Conservation (phyloP, 1,140 invertebrate species). For the Drosophila hydei region DNA sequence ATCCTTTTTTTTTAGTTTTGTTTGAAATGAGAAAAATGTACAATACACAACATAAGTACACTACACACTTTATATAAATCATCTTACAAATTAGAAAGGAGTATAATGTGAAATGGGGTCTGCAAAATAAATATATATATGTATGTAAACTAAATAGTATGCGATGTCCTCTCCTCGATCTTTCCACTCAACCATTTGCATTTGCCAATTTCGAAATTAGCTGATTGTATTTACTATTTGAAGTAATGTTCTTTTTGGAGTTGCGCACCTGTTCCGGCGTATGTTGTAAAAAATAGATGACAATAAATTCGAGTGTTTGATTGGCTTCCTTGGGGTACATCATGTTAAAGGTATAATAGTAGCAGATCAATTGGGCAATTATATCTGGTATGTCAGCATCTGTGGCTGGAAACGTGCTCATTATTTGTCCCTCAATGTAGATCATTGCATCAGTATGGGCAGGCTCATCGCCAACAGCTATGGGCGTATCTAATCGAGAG, state of each 20-base stretch:
- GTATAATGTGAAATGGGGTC: conserved; percentile 68
- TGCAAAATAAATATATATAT: conserved; percentile 75
- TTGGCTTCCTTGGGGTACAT: conserved; percentile 81
- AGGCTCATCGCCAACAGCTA: conserved; percentile 26
- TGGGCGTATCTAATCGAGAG: conserved; percentile 44
- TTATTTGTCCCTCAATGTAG: conserved; percentile 71
- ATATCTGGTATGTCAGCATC: conserved; percentile 65
- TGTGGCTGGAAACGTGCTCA: conserved; percentile 54
- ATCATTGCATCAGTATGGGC: conserved; percentile 59
- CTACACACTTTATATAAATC: conserved; percentile 78
- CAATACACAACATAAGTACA: conserved; percentile 70
- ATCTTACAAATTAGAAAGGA: conserved; percentile 64
- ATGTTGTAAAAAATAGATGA: conserved; percentile 73
- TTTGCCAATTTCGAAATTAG: conserved; percentile 69
- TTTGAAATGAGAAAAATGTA: conserved; percentile 61
- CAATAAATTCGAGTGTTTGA: conserved; percentile 81
- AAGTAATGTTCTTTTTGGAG: conserved; percentile 59
- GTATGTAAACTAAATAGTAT: conserved; percentile 71
- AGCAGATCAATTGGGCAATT: conserved; percentile 73
- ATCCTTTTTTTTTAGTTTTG: conserved; percentile 11
- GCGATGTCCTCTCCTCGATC: conserved; percentile 9
- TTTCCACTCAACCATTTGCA: conserved; percentile 50
- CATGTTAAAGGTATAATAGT: conserved; percentile 81
- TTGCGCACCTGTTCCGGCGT: conserved; percentile 62
- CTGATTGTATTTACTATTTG: conserved; percentile 70